Conservation (phyloP, 2,888 invertebrate species). For the Scaptodrosophila latifasciaeformis region DNA sequence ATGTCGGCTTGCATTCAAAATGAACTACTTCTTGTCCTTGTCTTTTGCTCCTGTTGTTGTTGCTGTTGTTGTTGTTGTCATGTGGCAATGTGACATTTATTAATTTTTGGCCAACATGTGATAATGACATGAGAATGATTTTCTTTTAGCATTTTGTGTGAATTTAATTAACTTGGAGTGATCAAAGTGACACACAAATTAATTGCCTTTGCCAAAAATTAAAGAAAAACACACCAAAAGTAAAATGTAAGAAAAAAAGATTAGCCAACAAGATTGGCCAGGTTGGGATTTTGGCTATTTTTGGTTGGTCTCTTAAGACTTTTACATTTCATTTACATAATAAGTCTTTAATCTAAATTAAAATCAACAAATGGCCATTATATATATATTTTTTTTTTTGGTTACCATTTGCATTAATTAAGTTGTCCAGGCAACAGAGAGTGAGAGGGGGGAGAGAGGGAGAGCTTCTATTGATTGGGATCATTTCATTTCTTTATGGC, state of each 20-base stretch:
- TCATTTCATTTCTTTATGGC: constrained; percentile 42
- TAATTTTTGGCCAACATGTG: constrained; percentile 46
- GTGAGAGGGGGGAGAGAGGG: not conserved
- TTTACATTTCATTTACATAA: constrained; percentile 40
- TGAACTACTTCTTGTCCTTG: constrained; percentile 38
- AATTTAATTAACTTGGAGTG: constrained; percentile 8
- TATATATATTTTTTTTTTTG: constrained; percentile 9
- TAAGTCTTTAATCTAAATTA: constrained; percentile 59
- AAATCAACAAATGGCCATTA: constrained; percentile 50
- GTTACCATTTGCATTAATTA: constrained; percentile 64
- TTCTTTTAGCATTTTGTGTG: constrained; percentile 1
- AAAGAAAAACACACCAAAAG: constrained; percentile 16
- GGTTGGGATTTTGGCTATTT: too few relatives aligned
- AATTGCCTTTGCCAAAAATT: constrained; percentile 67
- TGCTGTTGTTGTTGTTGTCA: not conserved
- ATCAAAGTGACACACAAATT: constrained; percentile 35
- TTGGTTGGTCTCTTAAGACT: too few relatives aligned
- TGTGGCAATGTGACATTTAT: constrained; percentile 40
- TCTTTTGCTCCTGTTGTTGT: not conserved
- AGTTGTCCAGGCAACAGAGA: constrained; percentile 17
- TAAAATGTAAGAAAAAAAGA: too few relatives aligned
- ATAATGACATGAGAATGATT: constrained; percentile 17
- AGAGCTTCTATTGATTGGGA: constrained; percentile 47
- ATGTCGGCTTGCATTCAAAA: constrained; percentile 42
- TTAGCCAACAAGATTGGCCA: not conserved